These are phyloP conservation scores for Galeopsomyia nigrocyanea DNA, from an alignment of 2,888 invertebrate genomes.

Conservation along the genomic window DNA sequence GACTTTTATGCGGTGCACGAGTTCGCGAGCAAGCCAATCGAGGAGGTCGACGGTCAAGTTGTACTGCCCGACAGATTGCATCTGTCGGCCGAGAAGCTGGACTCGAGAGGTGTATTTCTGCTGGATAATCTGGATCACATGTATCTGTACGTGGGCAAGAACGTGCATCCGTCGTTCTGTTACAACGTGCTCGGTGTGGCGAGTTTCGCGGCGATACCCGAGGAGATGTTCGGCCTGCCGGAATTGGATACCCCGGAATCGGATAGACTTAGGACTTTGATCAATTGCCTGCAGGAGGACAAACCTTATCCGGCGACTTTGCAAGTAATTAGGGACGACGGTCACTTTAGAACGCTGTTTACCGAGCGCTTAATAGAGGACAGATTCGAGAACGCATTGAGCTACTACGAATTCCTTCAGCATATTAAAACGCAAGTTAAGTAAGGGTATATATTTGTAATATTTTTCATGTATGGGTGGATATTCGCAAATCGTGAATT, in stretches of 20 bases:
- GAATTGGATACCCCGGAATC: slow-evolving; percentile 81
- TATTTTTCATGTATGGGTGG: slow-evolving; percentile 48
- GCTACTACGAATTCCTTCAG: slow-evolving; percentile 98
- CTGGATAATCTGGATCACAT: slow-evolving; percentile 89
- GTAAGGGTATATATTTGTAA: slow-evolving; percentile 68
- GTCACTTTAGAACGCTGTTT: slow-evolving; percentile 84
- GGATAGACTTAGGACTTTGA: slow-evolving; percentile 82
- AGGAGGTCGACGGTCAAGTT: slow-evolving; percentile 67
- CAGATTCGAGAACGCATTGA: slow-evolving; percentile 91
- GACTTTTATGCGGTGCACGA: slow-evolving; percentile 90
- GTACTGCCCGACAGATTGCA: slow-evolving; percentile 85
- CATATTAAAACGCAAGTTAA: slow-evolving; percentile 92
- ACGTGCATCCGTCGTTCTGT: slow-evolving; percentile 81
- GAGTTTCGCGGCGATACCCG: slow-evolving; percentile 80
- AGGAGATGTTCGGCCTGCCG: slow-evolving; percentile 83
- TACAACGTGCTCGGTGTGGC: slow-evolving; percentile 84
- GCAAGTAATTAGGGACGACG: slow-evolving; percentile 92
- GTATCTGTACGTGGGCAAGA: slow-evolving; percentile 87
- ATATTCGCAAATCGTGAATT: slow-evolving; percentile 41
- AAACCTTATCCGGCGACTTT: slow-evolving; percentile 85
- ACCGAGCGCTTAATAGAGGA: slow-evolving; percentile 94
- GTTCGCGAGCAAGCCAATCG: slow-evolving; percentile 72
- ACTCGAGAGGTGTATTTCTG: slow-evolving; percentile 88
- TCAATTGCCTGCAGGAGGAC: slow-evolving; percentile 87
- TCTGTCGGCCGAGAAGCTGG: slow-evolving; percentile 88